phyloP scores from a whole-genome alignment of 1,140 invertebrate genomes.

The Drosophila kohkoa region DNA sequence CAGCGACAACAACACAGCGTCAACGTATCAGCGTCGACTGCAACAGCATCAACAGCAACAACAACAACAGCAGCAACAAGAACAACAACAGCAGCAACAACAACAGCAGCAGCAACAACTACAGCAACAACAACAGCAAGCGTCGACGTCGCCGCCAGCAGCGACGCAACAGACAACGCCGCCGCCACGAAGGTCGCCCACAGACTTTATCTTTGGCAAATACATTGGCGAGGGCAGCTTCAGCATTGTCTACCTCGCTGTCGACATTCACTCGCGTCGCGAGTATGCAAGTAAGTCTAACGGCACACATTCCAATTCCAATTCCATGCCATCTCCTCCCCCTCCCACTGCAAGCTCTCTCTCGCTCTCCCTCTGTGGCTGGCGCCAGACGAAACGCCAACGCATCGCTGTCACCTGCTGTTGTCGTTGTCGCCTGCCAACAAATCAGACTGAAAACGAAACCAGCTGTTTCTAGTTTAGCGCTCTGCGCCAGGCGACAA shows the following conservation, averaged over 20 bases:
- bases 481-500: conserved; percentile 31
- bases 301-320: not conserved
- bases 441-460: conserved; percentile 38
- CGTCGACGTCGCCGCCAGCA: conserved; percentile 34
- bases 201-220: conserved; percentile 98
- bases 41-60: conserved; percentile 29
- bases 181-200: conserved; percentile 89
- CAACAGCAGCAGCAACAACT: conserved; percentile 32
- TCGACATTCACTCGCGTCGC: conserved; percentile 94
- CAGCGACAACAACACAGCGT: conserved; percentile 17
- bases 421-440: conserved; percentile 29
- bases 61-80: conserved; percentile 39
- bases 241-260: conserved; percentile 97
- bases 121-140: conserved; percentile 39
- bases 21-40: conserved; percentile 19
- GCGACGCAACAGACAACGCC: conserved; percentile 62
- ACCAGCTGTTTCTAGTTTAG: conserved; percentile 34
- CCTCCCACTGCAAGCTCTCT: no score
- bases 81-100: conserved; percentile 30
- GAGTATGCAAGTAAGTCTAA: conserved; percentile 96
- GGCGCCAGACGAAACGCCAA: conserved; percentile 31
- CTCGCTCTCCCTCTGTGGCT: conserved; percentile 11
- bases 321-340: not conserved
- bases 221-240: conserved; percentile 98
- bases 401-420: conserved; percentile 39